phyloP scores from a whole-genome alignment of 2,888 invertebrate species.

The Ditula angustiorana region DNA sequence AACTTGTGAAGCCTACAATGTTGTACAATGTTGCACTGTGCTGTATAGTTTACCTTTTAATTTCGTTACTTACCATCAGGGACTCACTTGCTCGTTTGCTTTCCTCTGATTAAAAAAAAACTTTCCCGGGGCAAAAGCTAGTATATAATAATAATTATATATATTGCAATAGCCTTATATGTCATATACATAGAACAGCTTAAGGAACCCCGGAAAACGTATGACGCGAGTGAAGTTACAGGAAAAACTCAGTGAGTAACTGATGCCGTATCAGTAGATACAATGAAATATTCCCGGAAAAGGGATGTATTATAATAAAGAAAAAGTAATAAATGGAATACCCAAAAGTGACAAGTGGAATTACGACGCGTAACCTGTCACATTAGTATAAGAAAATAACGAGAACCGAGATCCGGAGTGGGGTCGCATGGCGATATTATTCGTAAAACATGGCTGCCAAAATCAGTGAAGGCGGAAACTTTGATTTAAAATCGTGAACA shows the following conservation, averaged over 20 bases:
- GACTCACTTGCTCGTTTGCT: too few relatives aligned
- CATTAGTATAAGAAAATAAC: slow-evolving; percentile 12
- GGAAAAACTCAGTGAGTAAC: neutral
- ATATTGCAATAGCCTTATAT: too few relatives aligned
- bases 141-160: too few relatives aligned
- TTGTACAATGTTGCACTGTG: too few relatives aligned
- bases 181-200: too few relatives aligned
- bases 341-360: slow-evolving; percentile 12
- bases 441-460: neutral
- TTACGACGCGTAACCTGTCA: slow-evolving; percentile 7
- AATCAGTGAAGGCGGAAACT: neutral
- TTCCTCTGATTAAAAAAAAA: too few relatives aligned
- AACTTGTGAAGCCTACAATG: too few relatives aligned
- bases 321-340: slow-evolving; percentile 11
- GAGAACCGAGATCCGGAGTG: neutral
- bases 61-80: too few relatives aligned
- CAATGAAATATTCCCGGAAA: slow-evolving; percentile 5
- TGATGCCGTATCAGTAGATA: neutral
- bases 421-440: neutral
- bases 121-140: too few relatives aligned
- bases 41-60: too few relatives aligned
- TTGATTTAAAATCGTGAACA: too few relatives aligned
- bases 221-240: neutral
- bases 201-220: too few relatives aligned
- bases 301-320: neutral